Evolutionary conservation across 92 coral and sea anemone species (phyloP).

Genomic region (Heliopora coerulea): DNA sequence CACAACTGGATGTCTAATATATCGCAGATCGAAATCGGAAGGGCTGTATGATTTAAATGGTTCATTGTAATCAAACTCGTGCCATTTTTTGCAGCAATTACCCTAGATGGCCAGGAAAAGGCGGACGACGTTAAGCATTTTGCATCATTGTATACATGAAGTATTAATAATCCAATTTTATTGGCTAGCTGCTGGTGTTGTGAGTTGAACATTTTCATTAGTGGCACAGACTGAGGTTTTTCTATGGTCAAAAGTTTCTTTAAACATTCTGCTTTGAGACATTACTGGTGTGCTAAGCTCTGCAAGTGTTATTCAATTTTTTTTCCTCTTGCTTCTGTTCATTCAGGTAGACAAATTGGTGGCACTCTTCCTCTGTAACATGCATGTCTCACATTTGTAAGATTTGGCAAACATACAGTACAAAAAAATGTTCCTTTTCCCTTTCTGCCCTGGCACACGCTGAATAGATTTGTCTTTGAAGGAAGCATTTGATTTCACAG

Average conservation of each 20-base stretch:
- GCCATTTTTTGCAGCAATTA: conserved; percentile 22
- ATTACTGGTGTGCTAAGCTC: conserved; percentile 23
- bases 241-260: conserved; percentile 27
- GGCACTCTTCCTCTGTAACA: conserved; percentile 36
- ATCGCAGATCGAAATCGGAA: conserved; percentile 26
- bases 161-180: conserved; percentile 31
- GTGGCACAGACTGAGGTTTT: conserved; percentile 23
- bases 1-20: conserved; percentile 32
- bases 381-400: not conserved
- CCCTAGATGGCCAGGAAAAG: conserved; percentile 30
- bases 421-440: conserved; percentile 20
- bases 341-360: conserved; percentile 28
- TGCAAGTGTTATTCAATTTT: conserved; percentile 30
- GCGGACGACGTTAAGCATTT: conserved; percentile 35
- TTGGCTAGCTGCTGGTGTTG: conserved; percentile 31
- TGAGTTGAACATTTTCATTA: conserved; percentile 29
- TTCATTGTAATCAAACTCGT: conserved; percentile 14
- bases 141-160: conserved; percentile 34
- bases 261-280: conserved; percentile 35
- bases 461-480: conserved; percentile 31
- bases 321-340: conserved; percentile 26
- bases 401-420: conserved; percentile 10
- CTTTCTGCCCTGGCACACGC: conserved; percentile 24
- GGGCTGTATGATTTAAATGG: conserved; percentile 30
- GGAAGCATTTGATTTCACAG: conserved; percentile 35